Percentiles rank a stretch among this genome's conserved stretches.
These are phyloP conservation scores for Limnephilus lunatus DNA, from an alignment of 2,888 invertebrate species.

Conservation along the genomic window DNA sequence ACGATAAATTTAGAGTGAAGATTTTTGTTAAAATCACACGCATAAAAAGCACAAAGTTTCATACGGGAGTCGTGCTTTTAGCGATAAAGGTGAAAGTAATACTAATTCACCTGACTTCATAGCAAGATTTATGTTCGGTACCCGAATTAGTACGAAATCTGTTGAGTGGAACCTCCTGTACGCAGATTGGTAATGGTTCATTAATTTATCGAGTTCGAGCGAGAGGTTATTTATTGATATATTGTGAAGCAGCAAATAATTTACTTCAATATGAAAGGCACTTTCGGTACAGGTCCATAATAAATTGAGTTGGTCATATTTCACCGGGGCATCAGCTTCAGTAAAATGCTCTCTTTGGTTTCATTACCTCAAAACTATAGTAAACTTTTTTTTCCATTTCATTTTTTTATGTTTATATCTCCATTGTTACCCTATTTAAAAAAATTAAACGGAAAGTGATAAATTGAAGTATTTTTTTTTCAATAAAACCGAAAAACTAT, in stretches of 20 bases:
- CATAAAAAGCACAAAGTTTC: not conserved
- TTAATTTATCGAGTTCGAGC: not conserved
- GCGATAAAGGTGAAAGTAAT: not conserved
- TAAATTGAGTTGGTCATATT: not conserved
- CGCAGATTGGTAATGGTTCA: not conserved
- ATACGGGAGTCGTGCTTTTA: not conserved
- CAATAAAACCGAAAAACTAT: too few species aligned
- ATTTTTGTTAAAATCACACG: not conserved
- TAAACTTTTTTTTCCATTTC: too few species aligned
- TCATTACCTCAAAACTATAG: too few species aligned
- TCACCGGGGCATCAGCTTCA: not conserved
- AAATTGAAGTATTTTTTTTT: too few species aligned
- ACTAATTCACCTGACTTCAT: not conserved
- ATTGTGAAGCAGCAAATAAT: not conserved
- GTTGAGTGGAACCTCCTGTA: not conserved
- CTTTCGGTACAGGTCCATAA: not conserved
- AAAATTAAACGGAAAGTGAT: not conserved
- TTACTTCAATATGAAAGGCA: not conserved
- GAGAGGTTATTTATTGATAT: not conserved
- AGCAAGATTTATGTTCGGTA: not conserved
- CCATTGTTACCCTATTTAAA: not conserved
- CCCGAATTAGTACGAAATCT: not conserved
- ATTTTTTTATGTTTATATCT: too few species aligned
- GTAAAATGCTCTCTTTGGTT: too few species aligned
- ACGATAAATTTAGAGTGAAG: not conserved